phyloP scores from a whole-genome alignment of 2,113 vertebrate species.

The Orientallactaga bullata region DNA sequence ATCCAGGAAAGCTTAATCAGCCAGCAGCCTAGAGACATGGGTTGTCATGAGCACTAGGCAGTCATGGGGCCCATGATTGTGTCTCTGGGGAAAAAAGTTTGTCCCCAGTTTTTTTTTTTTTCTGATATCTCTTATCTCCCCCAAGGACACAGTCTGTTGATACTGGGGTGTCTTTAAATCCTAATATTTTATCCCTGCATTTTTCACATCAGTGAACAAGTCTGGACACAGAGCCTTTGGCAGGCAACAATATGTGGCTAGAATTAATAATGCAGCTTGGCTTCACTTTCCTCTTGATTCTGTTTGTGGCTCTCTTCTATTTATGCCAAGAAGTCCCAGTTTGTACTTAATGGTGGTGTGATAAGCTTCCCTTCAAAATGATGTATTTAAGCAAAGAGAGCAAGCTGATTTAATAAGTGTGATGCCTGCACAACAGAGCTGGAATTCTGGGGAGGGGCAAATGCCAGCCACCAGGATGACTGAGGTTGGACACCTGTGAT shows the following conservation, averaged over 20 bases:
- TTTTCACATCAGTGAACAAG: not conserved
- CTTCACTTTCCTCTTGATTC: not conserved
- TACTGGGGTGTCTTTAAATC: not conserved
- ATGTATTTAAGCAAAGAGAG: not conserved
- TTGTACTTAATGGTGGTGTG: not conserved
- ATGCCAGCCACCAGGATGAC: not conserved
- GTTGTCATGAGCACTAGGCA: too few relatives aligned
- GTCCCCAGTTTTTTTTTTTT: not conserved
- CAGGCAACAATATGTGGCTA: accelerated
- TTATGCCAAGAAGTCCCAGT: not conserved
- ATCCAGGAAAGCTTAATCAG: too few relatives aligned
- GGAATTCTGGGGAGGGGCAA: not conserved
- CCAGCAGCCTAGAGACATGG: too few relatives aligned
- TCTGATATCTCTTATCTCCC: not conserved
- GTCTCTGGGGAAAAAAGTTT: not conserved
- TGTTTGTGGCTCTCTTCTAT: not conserved
- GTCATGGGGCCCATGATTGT: too few relatives aligned
- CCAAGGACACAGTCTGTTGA: not conserved
- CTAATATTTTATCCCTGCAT: not conserved
- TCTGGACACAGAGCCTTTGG: not conserved
- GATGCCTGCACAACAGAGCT: not conserved
- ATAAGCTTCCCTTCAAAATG: not conserved
- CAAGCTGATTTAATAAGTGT: not conserved
- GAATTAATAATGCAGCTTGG: not conserved
- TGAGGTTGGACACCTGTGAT: not conserved